A percentile compares a stretch with the other conserved stretches of the same genome.
phyloP scores from a whole-genome alignment of 2,113 vertebrate genomes.

The Miniopterus natalensis region DNA sequence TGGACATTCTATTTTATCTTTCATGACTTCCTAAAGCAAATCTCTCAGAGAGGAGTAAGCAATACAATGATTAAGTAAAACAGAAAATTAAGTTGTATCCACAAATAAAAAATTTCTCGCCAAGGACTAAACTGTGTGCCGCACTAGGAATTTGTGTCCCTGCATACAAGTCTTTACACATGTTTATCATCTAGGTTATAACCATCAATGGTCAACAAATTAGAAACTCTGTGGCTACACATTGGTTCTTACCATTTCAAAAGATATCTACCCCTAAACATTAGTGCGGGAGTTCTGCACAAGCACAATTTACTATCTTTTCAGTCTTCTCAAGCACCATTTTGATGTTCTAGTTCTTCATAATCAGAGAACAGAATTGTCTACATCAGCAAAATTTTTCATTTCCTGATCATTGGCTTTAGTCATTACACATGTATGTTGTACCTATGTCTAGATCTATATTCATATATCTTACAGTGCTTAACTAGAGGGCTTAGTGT shows the following conservation, averaged over 20 bases:
- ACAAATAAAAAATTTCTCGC: not conserved
- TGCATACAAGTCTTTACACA: not conserved
- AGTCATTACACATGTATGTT: not conserved
- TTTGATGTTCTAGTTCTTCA: not conserved
- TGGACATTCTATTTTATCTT: constrained; percentile 18
- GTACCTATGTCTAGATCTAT: not conserved
- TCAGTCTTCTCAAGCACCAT: not conserved
- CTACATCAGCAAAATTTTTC: not conserved
- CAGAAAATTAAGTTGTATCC: not conserved
- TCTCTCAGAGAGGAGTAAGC: not conserved
- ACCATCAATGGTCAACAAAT: not conserved
- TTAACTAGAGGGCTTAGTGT: not conserved
- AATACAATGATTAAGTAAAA: constrained; percentile 1
- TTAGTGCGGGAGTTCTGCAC: not conserved
- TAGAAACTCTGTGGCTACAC: not conserved
- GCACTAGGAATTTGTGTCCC: not conserved
- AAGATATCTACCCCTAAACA: not conserved
- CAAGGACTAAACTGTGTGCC: not conserved
- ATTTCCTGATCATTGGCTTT: not conserved
- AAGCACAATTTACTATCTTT: not conserved
- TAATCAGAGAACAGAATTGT: not conserved
- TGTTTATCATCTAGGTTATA: not conserved
- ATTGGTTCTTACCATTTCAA: constrained; percentile 5
- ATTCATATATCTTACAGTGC: not conserved
- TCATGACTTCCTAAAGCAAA: constrained; percentile 37